A percentile compares a stretch with the other conserved stretches of the same genome.
Conservation (phyloP, 2,113 vertebrate genomes). For the Osmerus eperlanus region DNA sequence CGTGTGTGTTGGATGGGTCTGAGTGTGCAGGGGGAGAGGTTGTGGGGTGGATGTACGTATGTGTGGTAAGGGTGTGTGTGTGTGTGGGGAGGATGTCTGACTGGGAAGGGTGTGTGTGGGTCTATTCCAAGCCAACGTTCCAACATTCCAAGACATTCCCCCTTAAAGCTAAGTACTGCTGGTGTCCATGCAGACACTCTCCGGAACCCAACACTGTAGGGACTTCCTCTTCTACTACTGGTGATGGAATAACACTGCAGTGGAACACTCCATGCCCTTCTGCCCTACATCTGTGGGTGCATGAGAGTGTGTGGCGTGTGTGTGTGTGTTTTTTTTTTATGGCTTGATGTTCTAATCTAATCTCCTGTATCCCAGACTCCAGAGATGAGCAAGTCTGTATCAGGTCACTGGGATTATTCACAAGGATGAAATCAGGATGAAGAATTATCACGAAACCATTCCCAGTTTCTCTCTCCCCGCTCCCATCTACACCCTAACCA, state of each 20-base stretch:
- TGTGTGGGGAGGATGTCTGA: slow-evolving; percentile 27
- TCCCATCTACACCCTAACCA: no score
- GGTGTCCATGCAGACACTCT: slow-evolving; percentile 50
- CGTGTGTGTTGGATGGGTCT: no score
- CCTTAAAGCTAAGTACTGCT: slow-evolving; percentile 20
- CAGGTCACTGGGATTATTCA: background rate
- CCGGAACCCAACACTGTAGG: slow-evolving; percentile 36
- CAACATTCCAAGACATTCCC: slow-evolving; percentile 43
- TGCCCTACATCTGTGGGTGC: background rate
- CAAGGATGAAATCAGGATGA: no score
- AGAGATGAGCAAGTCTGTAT: background rate
- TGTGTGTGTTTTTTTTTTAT: slow-evolving; percentile 9
- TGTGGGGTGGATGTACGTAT: slow-evolving; percentile 20
- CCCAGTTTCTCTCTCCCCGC: no score
- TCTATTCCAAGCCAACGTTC: slow-evolving; percentile 18
- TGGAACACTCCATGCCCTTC: background rate
- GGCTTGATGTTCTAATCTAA: background rate
- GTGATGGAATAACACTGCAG: background rate
- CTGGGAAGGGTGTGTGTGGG: slow-evolving; percentile 32
- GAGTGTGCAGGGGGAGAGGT: no score
- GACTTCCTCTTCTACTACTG: background rate
- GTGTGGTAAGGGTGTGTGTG: background rate
- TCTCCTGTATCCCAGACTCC: background rate
- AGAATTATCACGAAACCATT: no score
- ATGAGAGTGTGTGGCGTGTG: slow-evolving; percentile 23